Evolutionary conservation across 2,797 vertebrate species (phyloP).

Genomic region (Mergus octosetaceus): DNA sequence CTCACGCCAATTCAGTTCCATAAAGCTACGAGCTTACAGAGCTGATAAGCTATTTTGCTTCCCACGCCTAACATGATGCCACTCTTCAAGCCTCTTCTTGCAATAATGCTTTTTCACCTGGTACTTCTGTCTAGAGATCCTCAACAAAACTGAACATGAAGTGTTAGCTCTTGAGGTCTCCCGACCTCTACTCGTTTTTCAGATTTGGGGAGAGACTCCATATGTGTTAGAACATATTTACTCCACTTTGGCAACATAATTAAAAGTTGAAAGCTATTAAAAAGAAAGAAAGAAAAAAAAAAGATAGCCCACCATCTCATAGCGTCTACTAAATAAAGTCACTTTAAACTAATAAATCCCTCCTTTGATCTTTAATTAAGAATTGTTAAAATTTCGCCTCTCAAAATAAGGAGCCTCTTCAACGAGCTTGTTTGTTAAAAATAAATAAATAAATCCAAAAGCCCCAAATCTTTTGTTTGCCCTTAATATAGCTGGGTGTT

Average conservation of each 20-base stretch:
- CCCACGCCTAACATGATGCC: not conserved
- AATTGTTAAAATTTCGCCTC: not conserved
- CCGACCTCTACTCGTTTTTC: not conserved
- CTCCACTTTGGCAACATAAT: not conserved
- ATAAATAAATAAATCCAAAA: not conserved
- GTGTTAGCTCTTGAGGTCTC: not conserved
- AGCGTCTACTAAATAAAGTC: not conserved
- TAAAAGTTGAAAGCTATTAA: not conserved
- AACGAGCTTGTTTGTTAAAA: not conserved
- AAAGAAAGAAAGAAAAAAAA: not conserved
- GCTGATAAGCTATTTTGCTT: not conserved
- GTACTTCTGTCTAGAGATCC: not conserved
- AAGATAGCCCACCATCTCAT: not conserved
- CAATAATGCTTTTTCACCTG: not conserved
- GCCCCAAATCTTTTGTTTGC: conserved; percentile 1
- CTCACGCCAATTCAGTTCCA: not conserved
- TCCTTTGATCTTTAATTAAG: not conserved
- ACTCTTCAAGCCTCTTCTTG: not conserved
- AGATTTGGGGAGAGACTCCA: not conserved
- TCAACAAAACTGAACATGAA: not conserved
- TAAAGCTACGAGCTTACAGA: not conserved
- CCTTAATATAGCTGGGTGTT: not conserved
- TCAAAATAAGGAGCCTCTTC: not conserved
- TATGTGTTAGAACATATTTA: not conserved
- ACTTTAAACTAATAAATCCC: not conserved